Evolutionary conservation across 1,140 invertebrate species (phyloP).

Genomic region (Calliopsis andreniformis): DNA sequence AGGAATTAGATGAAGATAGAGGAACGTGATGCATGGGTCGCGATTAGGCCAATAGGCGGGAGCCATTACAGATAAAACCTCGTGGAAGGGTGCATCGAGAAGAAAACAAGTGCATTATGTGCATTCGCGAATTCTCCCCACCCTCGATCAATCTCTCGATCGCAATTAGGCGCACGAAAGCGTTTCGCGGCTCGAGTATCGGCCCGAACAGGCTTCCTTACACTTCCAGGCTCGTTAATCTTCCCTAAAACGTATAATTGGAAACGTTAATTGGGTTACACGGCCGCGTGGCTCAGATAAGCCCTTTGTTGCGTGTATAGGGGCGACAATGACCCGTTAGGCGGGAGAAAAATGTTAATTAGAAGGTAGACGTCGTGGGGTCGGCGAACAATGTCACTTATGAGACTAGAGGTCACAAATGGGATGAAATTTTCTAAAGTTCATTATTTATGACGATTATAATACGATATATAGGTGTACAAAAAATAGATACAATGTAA

Average conservation of each 20-base stretch:
- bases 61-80: conserved; percentile 23
- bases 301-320: conserved; percentile 9
- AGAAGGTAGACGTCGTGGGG: not conserved
- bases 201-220: not conserved
- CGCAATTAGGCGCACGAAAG: conserved; percentile 19
- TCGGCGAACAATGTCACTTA: not conserved
- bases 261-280: conserved; percentile 30
- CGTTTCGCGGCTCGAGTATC: conserved; percentile 2
- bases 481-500: too few relatives aligned
- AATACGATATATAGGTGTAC: too few relatives aligned
- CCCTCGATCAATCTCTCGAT: conserved; percentile 9
- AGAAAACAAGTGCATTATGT: conserved; percentile 34
- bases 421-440: not conserved
- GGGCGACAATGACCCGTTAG: conserved; percentile 18
- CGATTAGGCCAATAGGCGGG: conserved; percentile 42
- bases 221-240: conserved; percentile 14
- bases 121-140: not conserved
- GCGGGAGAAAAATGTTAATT: conserved; percentile 27
- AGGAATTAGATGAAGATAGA: conserved; percentile 44
- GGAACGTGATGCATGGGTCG: conserved; percentile 29
- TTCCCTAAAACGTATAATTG: conserved; percentile 30
- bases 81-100: not conserved
- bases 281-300: conserved; percentile 8
- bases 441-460: not conserved
- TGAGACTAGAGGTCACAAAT: not conserved